Conservation (phyloP, 2,113 vertebrate species). For the Trochalopteron elliotii region DNA sequence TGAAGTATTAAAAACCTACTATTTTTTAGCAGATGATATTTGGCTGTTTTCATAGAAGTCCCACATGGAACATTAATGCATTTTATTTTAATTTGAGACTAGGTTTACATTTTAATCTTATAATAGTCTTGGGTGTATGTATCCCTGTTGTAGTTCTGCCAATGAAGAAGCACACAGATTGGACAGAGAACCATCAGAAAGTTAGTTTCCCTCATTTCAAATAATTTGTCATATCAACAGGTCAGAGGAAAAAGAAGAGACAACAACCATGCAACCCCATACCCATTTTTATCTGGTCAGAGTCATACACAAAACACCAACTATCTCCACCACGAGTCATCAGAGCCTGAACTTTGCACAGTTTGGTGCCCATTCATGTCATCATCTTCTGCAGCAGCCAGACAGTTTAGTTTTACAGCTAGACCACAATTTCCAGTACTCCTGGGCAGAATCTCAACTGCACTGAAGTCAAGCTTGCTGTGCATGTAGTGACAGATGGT, state of each 20-base stretch:
- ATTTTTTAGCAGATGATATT: background rate
- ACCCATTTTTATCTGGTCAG: background rate
- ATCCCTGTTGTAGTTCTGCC: background rate
- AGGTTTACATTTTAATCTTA: background rate
- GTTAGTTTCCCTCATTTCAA: background rate
- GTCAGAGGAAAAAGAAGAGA: background rate
- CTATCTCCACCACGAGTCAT: accelerated
- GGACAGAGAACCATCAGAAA: background rate
- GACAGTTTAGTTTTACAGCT: background rate
- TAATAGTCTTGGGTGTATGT: background rate
- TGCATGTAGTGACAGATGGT: background rate
- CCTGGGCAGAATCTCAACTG: background rate
- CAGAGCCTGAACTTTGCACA: background rate
- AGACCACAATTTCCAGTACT: background rate
- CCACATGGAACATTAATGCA: background rate
- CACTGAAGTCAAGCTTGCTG: background rate
- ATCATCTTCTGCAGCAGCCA: background rate
- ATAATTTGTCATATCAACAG: background rate
- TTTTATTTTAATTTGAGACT: background rate
- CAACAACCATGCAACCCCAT: background rate
- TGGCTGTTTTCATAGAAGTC: background rate
- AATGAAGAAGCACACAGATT: background rate
- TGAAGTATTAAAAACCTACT: background rate
- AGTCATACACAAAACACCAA: background rate
- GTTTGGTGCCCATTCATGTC: background rate